A percentile compares a stretch with the other conserved stretches of the same genome.
phyloP scores from a whole-genome alignment of 2,797 vertebrate species.

The Artibeus jamaicensis region DNA sequence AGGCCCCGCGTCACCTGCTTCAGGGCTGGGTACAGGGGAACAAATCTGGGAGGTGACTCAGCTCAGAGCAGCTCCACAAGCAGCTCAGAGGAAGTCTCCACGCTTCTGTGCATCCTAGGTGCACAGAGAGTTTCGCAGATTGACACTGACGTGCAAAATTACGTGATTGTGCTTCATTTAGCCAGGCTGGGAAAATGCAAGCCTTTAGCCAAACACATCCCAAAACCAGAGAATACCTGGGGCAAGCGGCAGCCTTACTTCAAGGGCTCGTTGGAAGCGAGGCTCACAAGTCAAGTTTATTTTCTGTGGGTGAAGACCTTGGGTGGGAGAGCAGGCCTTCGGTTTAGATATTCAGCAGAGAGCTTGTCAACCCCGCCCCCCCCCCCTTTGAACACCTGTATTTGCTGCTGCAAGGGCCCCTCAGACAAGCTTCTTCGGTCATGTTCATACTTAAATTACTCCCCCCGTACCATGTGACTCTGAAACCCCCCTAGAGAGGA shows the following conservation, averaged over 20 bases:
- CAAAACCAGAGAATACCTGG: not conserved
- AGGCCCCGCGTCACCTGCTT: not conserved
- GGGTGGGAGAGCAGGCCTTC: not conserved
- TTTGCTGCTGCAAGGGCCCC: not conserved
- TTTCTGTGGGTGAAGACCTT: fast-evolving
- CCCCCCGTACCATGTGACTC: not conserved
- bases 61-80: too few relatives aligned
- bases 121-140: not conserved
- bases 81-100: too few relatives aligned
- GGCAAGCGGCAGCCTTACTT: not conserved
- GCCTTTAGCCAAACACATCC: not conserved
- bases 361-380: not conserved
- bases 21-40: not conserved
- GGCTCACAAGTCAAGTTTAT: not conserved
- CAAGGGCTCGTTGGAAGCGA: not conserved
- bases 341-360: not conserved
- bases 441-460: conserved; percentile 17
- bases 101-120: not conserved
- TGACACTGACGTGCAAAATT: not conserved
- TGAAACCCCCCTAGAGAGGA: not conserved
- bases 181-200: not conserved
- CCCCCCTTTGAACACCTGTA: not conserved
- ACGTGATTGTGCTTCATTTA: not conserved
- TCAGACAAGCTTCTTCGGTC: conserved; percentile 24
- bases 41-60: not conserved